phyloP scores from a whole-genome alignment of 2,113 vertebrate genomes.

The Tautogolabrus adspersus region DNA sequence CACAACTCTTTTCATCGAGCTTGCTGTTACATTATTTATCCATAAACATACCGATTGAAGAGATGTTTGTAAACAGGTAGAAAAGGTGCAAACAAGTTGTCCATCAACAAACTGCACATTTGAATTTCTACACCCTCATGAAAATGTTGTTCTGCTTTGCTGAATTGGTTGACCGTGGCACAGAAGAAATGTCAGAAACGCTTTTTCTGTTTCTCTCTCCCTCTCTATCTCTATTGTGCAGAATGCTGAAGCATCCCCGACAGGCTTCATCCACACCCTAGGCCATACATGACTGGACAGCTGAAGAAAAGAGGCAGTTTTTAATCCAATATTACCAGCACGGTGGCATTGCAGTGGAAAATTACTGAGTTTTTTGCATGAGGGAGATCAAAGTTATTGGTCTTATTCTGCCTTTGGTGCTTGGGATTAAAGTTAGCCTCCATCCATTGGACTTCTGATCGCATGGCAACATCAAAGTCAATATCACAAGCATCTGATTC shows the following conservation, averaged over 20 bases:
- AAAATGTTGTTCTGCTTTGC: constrained; percentile 19
- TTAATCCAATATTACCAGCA: constrained; percentile 80
- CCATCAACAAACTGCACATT: constrained; percentile 16
- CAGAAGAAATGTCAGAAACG: constrained; percentile 55
- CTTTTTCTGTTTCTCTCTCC: constrained; percentile 23
- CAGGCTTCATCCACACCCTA: constrained; percentile 62
- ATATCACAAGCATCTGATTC: constrained; percentile 53
- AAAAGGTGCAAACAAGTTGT: constrained; percentile 10
- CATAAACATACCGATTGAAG: constrained; percentile 6
- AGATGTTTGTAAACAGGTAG: constrained; percentile 36
- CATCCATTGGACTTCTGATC: constrained; percentile 61
- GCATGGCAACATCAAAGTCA: constrained; percentile 77
- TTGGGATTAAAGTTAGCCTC: constrained; percentile 73
- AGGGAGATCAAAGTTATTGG: constrained; percentile 81
- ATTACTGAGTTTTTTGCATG: constrained; percentile 74
- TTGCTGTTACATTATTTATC: constrained; percentile 27
- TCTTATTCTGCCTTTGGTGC: constrained; percentile 71
- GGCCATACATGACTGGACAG: constrained; percentile 79
- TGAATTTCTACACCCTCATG: neutral
- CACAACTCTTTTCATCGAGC: constrained; percentile 31
- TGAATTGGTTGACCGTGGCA: constrained; percentile 19
- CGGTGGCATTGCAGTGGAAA: constrained; percentile 75
- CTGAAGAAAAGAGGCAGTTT: constrained; percentile 71
- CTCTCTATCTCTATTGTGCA: constrained; percentile 69
- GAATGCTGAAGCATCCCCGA: constrained; percentile 52